Conservation (phyloP, 30 jellyfish, hydroid and myxozoan species). For the Hydractinia echinata region DNA sequence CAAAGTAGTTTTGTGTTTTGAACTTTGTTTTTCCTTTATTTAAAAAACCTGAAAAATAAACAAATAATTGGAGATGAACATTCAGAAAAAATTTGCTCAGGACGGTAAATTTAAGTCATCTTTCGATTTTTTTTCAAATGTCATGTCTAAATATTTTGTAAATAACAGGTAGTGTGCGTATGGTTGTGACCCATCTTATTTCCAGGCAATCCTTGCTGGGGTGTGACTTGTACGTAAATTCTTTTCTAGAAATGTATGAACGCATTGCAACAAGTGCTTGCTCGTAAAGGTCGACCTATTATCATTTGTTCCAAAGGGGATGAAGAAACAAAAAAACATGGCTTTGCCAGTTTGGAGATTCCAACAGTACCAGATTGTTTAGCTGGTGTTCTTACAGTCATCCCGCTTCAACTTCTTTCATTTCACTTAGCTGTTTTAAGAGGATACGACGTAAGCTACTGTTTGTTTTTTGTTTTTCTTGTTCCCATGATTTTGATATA, state of each 20-base stretch:
- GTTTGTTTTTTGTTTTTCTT: background rate
- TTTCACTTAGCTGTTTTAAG: slow-evolving; percentile 91
- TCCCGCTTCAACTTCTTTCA: slow-evolving; percentile 91
- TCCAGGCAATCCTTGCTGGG: too few species aligned
- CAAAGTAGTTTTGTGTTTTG: too few species aligned
- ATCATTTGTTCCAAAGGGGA: slow-evolving; percentile 90
- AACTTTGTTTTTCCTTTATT: too few species aligned
- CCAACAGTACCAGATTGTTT: slow-evolving; percentile 95
- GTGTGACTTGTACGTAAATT: background rate
- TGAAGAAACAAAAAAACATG: slow-evolving; percentile 69
- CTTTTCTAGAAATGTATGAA: slow-evolving; percentile 93
- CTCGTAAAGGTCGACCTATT: slow-evolving; percentile 97
- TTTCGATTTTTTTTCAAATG: background rate
- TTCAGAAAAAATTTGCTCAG: too few species aligned
- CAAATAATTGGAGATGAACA: too few species aligned
- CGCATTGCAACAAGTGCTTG: slow-evolving; percentile 95
- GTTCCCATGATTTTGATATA: background rate
- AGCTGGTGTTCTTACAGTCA: slow-evolving; percentile 93
- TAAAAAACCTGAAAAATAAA: too few species aligned
- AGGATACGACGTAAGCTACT: slow-evolving; percentile 92
- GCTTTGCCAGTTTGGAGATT: slow-evolving; percentile 70
- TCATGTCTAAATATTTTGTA: background rate
- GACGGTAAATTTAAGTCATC: too few species aligned
- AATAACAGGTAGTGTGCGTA: too few species aligned
- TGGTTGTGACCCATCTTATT: too few species aligned